Conservation (phyloP, 2,113 vertebrate genomes). For the Pandion haliaetus region DNA sequence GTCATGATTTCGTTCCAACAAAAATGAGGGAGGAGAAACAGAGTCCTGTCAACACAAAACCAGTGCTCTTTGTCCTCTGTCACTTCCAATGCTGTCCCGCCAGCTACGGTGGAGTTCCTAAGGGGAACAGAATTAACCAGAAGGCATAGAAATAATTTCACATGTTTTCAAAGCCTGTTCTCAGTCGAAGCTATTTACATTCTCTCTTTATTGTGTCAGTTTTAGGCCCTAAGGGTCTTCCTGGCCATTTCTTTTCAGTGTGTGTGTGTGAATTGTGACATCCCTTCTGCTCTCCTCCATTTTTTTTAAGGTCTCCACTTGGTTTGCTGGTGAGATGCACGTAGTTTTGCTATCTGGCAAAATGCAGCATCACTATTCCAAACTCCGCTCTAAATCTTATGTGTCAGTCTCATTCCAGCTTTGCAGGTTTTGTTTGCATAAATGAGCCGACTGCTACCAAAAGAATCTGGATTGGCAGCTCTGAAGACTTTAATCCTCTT, state of each 20-base stretch:
- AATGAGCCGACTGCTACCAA: background rate
- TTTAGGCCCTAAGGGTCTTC: background rate
- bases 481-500: constrained; percentile 27
- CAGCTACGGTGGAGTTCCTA: background rate
- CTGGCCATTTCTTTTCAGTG: background rate
- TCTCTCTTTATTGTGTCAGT: background rate
- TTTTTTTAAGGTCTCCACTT: background rate
- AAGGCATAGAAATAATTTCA: background rate
- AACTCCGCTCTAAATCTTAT: background rate
- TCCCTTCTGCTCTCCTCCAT: background rate
- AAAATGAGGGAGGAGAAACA: background rate
- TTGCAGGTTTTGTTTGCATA: constrained; percentile 24
- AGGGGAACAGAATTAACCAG: background rate
- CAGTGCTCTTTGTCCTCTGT: background rate
- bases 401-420: background rate
- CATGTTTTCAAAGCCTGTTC: background rate
- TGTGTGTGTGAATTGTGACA: background rate
- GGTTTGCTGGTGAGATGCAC: background rate
- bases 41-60: background rate
- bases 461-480: background rate
- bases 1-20: background rate
- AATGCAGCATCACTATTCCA: background rate
- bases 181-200: background rate
- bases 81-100: background rate
- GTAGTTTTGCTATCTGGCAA: background rate